Percentiles rank a stretch among this genome's conserved stretches.
Evolutionary conservation across 1,140 invertebrate genomes (phyloP).

Genomic region (Euura saliciscinereae): DNA sequence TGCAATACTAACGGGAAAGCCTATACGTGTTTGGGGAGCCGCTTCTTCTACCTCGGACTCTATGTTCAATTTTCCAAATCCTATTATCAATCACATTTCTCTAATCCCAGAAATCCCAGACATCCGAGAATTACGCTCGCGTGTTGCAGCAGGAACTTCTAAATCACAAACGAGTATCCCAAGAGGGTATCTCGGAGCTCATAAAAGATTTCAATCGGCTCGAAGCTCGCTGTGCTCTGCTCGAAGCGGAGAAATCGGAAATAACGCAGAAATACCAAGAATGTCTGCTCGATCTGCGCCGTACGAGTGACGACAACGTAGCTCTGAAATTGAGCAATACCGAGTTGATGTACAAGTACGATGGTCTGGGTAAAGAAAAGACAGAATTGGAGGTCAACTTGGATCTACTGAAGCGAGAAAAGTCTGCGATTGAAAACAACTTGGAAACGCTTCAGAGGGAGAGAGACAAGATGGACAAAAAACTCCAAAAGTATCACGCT

Average conservation of each 20-base stretch:
- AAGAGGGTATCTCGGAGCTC: not conserved
- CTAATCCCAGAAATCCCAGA: not conserved
- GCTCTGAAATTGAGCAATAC: not conserved
- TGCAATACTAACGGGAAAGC: no score
- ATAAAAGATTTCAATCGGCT: not conserved
- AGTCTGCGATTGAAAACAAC: not conserved
- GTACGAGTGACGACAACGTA: not conserved
- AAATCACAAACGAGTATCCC: not conserved
- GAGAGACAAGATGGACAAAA: not conserved
- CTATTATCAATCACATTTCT: no score
- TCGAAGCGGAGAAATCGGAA: not conserved
- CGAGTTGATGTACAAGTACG: constrained; percentile 5
- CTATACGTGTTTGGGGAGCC: no score
- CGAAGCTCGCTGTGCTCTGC: not conserved
- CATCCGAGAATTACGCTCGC: not conserved
- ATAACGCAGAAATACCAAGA: not conserved
- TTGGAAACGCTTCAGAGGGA: not conserved
- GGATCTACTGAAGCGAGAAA: not conserved
- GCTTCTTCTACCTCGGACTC: no score
- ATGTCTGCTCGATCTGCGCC: not conserved
- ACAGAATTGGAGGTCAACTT: not conserved
- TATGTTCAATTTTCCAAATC: no score
- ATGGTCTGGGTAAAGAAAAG: not conserved
- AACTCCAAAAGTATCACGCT: not conserved
- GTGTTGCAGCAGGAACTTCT: not conserved